phyloP scores from a whole-genome alignment of 2,113 vertebrate species.

The Plotosus lineatus region DNA sequence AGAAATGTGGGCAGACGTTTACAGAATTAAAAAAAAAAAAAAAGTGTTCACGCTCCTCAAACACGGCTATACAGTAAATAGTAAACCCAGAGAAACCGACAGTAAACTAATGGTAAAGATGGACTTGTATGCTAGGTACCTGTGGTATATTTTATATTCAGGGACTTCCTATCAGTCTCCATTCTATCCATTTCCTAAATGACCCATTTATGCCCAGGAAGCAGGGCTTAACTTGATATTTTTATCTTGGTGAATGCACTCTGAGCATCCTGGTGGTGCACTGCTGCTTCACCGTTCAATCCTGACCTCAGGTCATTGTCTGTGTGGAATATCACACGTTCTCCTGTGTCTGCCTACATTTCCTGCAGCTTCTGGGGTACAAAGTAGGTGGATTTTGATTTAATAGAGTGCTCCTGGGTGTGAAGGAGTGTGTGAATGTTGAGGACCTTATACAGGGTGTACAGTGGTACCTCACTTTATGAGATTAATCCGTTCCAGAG shows the following conservation, averaged over 20 bases:
- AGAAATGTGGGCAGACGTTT: no score
- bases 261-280: not conserved
- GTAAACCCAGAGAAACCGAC: no score
- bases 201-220: not conserved
- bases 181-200: constrained; percentile 2
- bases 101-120: no score
- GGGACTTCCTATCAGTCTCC: not conserved
- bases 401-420: not conserved
- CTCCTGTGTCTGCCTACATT: not conserved
- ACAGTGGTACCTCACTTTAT: no score
- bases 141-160: constrained; percentile 2
- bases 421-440: not conserved
- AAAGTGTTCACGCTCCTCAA: no score
- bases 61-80: no score
- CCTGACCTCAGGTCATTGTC: constrained; percentile 14
- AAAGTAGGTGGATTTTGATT: not conserved
- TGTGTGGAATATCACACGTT: not conserved
- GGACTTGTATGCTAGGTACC: not conserved
- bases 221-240: constrained; percentile 26
- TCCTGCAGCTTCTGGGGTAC: not conserved
- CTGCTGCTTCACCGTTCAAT: constrained; percentile 5
- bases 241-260: not conserved
- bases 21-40: no score
- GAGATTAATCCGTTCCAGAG: no score
- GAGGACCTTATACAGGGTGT: not conserved